Evolutionary conservation across 2,888 invertebrate genomes (phyloP).

Genomic region (Toxonevra muliebris): DNA sequence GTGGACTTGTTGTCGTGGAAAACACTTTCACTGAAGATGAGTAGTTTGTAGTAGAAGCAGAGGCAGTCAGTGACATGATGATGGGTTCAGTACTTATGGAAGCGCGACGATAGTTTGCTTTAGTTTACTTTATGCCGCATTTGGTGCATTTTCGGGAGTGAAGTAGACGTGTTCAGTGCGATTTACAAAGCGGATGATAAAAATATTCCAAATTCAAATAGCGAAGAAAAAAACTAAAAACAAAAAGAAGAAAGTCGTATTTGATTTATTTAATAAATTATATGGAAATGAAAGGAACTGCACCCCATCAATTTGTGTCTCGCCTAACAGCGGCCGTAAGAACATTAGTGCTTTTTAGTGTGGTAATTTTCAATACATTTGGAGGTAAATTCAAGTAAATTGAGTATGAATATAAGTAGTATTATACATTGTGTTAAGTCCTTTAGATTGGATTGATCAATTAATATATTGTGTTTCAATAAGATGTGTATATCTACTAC

Average conservation of each 20-base stretch:
- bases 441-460: no score
- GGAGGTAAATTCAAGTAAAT: conserved; percentile 18
- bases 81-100: conserved; percentile 44
- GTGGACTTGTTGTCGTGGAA: conserved; percentile 48
- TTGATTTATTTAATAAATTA: no score
- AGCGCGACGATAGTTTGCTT: conserved; percentile 48
- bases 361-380: conserved; percentile 23
- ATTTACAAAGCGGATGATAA: background rate
- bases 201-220: no score
- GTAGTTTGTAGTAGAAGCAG: conserved; percentile 30
- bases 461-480: no score
- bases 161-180: conserved; percentile 45
- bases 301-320: no score
- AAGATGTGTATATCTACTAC: no score
- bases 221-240: no score
- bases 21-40: conserved; percentile 60
- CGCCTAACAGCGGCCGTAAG: background rate
- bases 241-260: no score
- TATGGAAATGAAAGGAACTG: no score
- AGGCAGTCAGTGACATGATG: conserved; percentile 53
- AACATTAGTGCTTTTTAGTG: conserved; percentile 22
- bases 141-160: conserved; percentile 47
- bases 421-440: no score
- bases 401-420: no score
- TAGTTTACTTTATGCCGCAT: conserved; percentile 38